Evolutionary conservation across 1,140 invertebrate species (phyloP).

Genomic region (Musca vetustissima): DNA sequence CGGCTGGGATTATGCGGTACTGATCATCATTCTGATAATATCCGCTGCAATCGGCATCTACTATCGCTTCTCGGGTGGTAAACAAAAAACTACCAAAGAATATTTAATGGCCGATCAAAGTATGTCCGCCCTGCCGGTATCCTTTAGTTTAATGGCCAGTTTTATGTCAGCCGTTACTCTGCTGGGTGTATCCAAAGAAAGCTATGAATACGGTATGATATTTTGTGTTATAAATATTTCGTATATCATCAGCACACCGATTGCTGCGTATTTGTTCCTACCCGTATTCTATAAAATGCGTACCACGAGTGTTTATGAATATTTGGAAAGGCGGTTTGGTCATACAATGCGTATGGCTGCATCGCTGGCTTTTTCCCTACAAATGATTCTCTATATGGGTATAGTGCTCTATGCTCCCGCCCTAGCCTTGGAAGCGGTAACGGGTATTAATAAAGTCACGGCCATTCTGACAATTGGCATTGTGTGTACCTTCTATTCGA

Average conservation of each 20-base stretch:
- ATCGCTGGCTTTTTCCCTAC: conserved; percentile 76
- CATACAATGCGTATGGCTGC: conserved; percentile 66
- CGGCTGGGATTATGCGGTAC: conserved; percentile 67
- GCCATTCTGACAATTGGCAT: conserved; percentile 79
- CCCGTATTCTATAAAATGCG: conserved; percentile 87
- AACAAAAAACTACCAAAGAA: conserved; percentile 74
- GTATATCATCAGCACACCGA: conserved; percentile 78
- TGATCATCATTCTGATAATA: conserved; percentile 63
- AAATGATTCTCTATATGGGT: conserved; percentile 91
- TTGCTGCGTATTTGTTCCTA: conserved; percentile 78
- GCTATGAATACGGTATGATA: conserved; percentile 71
- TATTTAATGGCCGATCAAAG: conserved; percentile 51
- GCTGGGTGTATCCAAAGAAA: conserved; percentile 80
- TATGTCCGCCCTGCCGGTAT: conserved; percentile 70
- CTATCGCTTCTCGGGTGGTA: conserved; percentile 60
- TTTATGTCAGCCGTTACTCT: conserved; percentile 95
- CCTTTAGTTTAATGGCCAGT: conserved; percentile 86
- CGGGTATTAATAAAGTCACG: conserved; percentile 68
- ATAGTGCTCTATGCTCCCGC: conserved; percentile 92
- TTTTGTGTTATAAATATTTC: conserved; percentile 82
- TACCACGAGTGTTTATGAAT: conserved; percentile 87
- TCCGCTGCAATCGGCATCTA: conserved; percentile 78
- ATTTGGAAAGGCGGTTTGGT: conserved; percentile 82
- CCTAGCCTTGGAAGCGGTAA: conserved; percentile 84
- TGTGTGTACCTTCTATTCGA: conserved; percentile 84